Evolutionary conservation across 2,113 vertebrate genomes (phyloP).

Genomic region (Ibidorhyncha struthersii): DNA sequence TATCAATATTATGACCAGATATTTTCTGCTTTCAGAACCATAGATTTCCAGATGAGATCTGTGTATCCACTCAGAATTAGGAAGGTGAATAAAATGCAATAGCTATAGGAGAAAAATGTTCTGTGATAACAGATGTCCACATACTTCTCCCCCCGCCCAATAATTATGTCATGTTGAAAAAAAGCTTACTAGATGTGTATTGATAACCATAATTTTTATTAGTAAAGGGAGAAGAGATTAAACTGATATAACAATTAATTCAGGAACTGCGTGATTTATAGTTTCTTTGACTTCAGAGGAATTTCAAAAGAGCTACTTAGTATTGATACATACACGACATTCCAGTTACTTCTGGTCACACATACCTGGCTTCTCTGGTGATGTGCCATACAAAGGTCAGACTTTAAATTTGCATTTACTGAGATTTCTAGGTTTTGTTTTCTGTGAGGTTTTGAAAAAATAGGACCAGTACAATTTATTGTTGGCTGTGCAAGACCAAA

Average conservation of each 20-base stretch:
- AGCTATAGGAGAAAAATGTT: neutral
- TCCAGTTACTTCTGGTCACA: neutral
- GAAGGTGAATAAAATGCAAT: neutral
- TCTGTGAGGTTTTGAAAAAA: neutral
- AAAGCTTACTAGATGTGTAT: neutral
- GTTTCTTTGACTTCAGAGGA: neutral
- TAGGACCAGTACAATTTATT: neutral
- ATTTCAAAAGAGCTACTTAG: neutral
- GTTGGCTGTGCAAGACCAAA: neutral
- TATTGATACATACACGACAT: neutral
- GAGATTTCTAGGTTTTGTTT: neutral
- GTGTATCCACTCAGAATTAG: neutral
- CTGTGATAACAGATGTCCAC: neutral
- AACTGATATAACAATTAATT: neutral
- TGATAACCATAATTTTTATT: neutral
- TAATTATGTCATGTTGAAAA: neutral
- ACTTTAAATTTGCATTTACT: neutral
- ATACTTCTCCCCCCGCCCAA: fast-evolving
- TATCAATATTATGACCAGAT: neutral
- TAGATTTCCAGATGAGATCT: neutral
- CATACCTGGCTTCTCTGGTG: neutral
- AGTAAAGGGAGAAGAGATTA: neutral
- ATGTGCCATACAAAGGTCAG: neutral
- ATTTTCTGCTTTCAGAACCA: neutral
- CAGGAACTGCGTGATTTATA: neutral